Conservation (phyloP, 2,888 invertebrate genomes). For the Mechanitis mazaeus region DNA sequence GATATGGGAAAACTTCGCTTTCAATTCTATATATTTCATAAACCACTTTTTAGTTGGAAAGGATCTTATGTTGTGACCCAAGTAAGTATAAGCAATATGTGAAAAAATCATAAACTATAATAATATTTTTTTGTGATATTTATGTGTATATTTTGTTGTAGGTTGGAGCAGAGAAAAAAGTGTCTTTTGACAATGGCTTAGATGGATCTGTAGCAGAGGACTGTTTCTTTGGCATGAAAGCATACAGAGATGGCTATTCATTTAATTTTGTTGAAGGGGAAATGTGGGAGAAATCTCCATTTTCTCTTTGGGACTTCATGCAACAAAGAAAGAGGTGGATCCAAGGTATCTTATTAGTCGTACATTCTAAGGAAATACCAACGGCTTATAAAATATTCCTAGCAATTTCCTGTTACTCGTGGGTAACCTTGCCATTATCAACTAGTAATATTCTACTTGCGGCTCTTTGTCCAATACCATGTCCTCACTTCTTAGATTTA, state of each 20-base stretch:
- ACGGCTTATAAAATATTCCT: constrained; percentile 86
- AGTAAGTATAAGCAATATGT: constrained; percentile 75
- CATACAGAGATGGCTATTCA: constrained; percentile 90
- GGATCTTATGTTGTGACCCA: constrained; percentile 98
- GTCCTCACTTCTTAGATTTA: constrained; percentile 88
- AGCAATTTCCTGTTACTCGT: constrained; percentile 93
- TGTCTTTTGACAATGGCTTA: constrained; percentile 96
- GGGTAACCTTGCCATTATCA: constrained; percentile 95
- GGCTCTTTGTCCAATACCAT: constrained; percentile 90
- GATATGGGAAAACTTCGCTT: constrained; percentile 97
- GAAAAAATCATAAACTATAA: background rate
- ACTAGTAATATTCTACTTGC: constrained; percentile 93
- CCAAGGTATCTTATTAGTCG: constrained; percentile 92
- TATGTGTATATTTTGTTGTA: constrained; percentile 55
- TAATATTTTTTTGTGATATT: constrained; percentile 8
- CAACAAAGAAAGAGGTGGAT: constrained; percentile 98
- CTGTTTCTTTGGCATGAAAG: constrained; percentile 97
- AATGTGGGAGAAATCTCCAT: constrained; percentile 99
- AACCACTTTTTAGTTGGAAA: constrained; percentile 98
- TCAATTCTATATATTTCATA: constrained; percentile 95
- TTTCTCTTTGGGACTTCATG: constrained; percentile 95
- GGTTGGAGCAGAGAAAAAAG: constrained; percentile 92
- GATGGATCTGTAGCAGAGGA: constrained; percentile 99
- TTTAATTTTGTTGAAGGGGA: constrained; percentile 98
- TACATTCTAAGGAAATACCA: constrained; percentile 90